Evolutionary conservation across 2,797 vertebrate species (phyloP), one percentile per base, ranked within the genome.

Genomic region (Chelon auratus): DNA sequence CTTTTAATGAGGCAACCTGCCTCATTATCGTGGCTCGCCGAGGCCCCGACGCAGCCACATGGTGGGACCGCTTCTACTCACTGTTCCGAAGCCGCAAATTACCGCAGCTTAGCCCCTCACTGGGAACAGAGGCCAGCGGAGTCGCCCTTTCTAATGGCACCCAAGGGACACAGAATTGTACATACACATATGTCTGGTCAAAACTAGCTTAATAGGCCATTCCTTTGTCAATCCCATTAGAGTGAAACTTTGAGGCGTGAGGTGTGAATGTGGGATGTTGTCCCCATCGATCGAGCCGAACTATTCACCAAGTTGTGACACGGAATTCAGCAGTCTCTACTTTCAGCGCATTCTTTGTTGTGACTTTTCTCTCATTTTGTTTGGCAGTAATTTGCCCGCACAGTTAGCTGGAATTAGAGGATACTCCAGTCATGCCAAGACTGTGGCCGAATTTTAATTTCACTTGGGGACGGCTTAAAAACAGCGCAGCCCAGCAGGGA

Each of bases 1-100:
- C 86, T 90, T 90, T 87, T 93, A 91, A 92, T 91, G 90, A 93
- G 87, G 64, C 81, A 76, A 89, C 89, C 86, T 82, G 86, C 84
- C 87, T 93, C 89, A 92, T 92, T 92, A 93, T 85, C 73, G 65
- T 72, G 78, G 80, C 78, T 78, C 67, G 54, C 76, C 43, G 65
- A 84, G 80, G 72, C 77, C 81, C 67, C 54, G 76, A 78, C 86
- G 72, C 73, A 83, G 74, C 84, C 86, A 81, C 85, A 84, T 83
- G 72, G 80, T 77, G 87, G 84, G 88, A 75, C 82, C 30, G 72
- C 66, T 72, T 86, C 75, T 67, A 65, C 79, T 84, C 65, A 67
- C 87, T 78, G 75, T 75, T 87, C 84, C 78, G 71, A 82, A 83
- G 74, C 68, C 43, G 62, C 88, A 92, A 89, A 91, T 93, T 88